Percentiles rank a stretch among this genome's conserved stretches.
phyloP scores from a whole-genome alignment of 1,140 invertebrate species.

The Leptonema lineaticorne region DNA sequence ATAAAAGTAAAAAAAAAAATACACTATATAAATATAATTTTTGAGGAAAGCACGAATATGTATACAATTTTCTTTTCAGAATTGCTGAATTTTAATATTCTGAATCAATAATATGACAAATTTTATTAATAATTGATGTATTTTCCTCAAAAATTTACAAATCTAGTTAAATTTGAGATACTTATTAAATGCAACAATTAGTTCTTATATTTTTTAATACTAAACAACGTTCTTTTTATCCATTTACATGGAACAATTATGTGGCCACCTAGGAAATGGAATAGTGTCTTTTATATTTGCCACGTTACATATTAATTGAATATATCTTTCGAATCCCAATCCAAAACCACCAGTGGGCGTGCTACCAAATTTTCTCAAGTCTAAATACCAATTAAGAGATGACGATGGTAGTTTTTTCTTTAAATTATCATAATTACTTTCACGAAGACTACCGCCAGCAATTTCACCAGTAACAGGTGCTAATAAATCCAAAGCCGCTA shows the following conservation, averaged over 20 bases:
- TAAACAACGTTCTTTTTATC: too few species aligned
- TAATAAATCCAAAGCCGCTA: slow-evolving; percentile 85
- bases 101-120: not conserved
- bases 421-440: slow-evolving; percentile 73
- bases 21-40: not conserved
- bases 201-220: too few species aligned
- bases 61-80: not conserved
- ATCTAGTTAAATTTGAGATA: not conserved
- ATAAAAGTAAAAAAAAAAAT: slow-evolving; percentile 1
- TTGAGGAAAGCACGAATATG: not conserved
- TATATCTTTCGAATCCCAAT: slow-evolving; percentile 89
- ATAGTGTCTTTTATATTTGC: slow-evolving; percentile 90
- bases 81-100: not conserved
- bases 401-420: slow-evolving; percentile 62
- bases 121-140: not conserved
- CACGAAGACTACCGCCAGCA: slow-evolving; percentile 90
- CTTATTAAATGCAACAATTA: too few species aligned
- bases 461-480: slow-evolving; percentile 88
- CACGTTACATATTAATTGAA: slow-evolving; percentile 80
- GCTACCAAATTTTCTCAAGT: slow-evolving; percentile 85
- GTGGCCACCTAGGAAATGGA: slow-evolving; percentile 92
- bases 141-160: slow-evolving; percentile 19
- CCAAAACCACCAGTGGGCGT: slow-evolving; percentile 92
- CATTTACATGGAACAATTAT: slow-evolving; percentile 76
- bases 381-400: slow-evolving; percentile 85